Conservation (phyloP, 1,140 invertebrate genomes). For the Lerema accius region DNA sequence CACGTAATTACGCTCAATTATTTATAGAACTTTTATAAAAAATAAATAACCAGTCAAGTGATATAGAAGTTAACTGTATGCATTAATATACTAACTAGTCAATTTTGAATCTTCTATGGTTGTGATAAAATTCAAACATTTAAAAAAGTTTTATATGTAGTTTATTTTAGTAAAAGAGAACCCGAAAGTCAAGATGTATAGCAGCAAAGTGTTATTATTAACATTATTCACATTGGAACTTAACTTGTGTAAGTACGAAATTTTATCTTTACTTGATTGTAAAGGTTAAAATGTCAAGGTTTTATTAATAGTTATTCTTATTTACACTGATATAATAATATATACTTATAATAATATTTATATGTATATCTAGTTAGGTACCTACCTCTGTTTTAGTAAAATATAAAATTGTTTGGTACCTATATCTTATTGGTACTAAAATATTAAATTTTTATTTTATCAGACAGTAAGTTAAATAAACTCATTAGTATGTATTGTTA, state of each 20-base stretch:
- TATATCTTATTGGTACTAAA: no score
- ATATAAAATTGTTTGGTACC: no score
- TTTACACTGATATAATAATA: neutral
- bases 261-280: conserved; percentile 9
- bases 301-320: neutral
- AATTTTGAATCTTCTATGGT: neutral
- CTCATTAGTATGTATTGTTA: conserved; percentile 1
- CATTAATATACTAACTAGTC: no score
- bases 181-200: neutral
- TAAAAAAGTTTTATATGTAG: neutral
- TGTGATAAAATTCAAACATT: neutral
- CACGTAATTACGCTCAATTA: no score
- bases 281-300: conserved; percentile 18
- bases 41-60: no score
- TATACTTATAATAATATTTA: no score
- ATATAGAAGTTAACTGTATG: no score
- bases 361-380: no score
- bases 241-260: conserved; percentile 10
- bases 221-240: neutral
- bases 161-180: neutral
- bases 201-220: neutral
- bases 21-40: no score
- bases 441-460: no score
- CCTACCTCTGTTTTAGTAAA: no score
- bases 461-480: no score